Percentiles rank a stretch among this genome's conserved stretches.
Evolutionary conservation across 2,888 invertebrate species (phyloP).

Genomic region (Baccha elongata): DNA sequence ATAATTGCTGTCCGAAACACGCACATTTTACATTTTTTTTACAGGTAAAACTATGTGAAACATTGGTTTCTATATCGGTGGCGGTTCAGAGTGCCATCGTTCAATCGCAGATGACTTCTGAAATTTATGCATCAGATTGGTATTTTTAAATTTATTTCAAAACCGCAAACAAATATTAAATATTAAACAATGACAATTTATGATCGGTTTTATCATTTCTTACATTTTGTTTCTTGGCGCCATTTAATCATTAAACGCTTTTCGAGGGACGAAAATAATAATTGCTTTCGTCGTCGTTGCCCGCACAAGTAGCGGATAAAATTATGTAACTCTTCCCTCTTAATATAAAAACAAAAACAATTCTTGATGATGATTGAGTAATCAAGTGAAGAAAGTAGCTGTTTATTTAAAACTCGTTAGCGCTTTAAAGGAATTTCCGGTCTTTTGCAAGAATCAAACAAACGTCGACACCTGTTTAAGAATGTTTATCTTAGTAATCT

Average conservation of each 20-base stretch:
- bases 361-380: slow-evolving; percentile 42
- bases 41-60: too few relatives aligned
- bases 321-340: slow-evolving; percentile 34
- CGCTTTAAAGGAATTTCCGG: too few relatives aligned
- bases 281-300: slow-evolving; percentile 31
- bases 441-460: too few relatives aligned
- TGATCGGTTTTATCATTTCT: not conserved
- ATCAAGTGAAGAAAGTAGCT: slow-evolving; percentile 17
- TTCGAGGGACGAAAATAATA: slow-evolving; percentile 6
- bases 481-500: too few relatives aligned
- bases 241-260: slow-evolving; percentile 28
- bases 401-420: too few relatives aligned
- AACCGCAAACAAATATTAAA: slow-evolving; percentile 23
- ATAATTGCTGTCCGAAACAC: slow-evolving; percentile 64
- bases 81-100: not conserved
- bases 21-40: slow-evolving; percentile 38
- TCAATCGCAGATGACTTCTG: not conserved
- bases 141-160: not conserved
- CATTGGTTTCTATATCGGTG: not conserved
- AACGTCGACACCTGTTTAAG: too few relatives aligned
- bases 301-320: slow-evolving; percentile 51
- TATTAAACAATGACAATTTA: too few relatives aligned
- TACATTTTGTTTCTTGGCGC: slow-evolving; percentile 44
- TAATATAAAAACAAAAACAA: slow-evolving; percentile 36
- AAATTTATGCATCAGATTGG: slow-evolving; percentile 23